phyloP scores from a whole-genome alignment of 1,140 invertebrate genomes.

The Sinonovacula constricta region DNA sequence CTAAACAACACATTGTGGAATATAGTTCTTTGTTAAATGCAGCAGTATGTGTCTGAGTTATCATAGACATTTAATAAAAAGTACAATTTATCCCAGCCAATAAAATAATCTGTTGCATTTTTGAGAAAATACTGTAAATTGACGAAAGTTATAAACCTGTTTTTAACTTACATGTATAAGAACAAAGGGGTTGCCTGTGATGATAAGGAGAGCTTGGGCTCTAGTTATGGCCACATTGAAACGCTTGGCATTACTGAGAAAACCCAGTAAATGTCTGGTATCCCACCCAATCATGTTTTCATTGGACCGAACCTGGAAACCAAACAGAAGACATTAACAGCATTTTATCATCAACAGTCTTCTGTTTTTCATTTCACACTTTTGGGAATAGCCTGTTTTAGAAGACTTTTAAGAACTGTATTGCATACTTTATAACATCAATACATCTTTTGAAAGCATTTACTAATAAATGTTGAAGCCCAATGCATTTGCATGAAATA shows the following conservation, averaged over 20 bases:
- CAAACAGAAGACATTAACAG: too few relatives aligned
- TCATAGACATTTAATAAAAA: neutral
- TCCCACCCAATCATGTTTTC: constrained; percentile 85
- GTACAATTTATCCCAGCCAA: neutral
- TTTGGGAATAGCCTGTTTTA: too few relatives aligned
- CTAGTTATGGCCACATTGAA: constrained; percentile 93
- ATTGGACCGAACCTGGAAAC: constrained; percentile 74
- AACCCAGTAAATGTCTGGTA: constrained; percentile 82
- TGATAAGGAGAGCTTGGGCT: constrained; percentile 87
- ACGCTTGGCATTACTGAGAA: constrained; percentile 76
- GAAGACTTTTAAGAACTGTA: too few relatives aligned
- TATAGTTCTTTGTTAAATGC: neutral
- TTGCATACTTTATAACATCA: too few relatives aligned
- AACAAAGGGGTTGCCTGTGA: constrained; percentile 90
- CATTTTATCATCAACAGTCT: too few relatives aligned
- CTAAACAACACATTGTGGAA: neutral
- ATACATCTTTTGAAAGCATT: too few relatives aligned
- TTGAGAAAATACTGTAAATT: neutral
- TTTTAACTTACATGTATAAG: constrained; percentile 75
- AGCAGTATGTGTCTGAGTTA: neutral
- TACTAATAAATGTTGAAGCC: too few relatives aligned
- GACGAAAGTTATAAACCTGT: neutral
- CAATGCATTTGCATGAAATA: too few relatives aligned
- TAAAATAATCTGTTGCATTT: neutral
- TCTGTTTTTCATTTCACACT: too few relatives aligned